These are phyloP conservation scores for Paguma larvata DNA, from an alignment of 2,797 vertebrate species.

Conservation along the genomic window DNA sequence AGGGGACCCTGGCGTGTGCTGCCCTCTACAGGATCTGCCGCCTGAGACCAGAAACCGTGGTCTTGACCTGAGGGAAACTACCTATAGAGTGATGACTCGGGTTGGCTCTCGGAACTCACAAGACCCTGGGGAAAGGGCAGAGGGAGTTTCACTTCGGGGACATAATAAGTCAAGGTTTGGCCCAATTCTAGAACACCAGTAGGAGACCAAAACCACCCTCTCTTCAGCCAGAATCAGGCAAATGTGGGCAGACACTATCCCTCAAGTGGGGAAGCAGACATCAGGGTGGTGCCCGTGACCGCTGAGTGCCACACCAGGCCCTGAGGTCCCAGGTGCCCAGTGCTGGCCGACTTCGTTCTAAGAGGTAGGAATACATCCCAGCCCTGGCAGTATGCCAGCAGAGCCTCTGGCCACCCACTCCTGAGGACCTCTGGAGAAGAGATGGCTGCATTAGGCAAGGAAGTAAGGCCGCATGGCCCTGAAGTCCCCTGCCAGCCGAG, in stretches of 20 bases:
- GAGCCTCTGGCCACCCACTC: background rate
- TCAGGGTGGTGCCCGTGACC: background rate
- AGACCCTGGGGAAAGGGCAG: background rate
- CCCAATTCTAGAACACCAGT: background rate
- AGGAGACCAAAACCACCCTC: background rate
- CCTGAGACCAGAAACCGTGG: background rate
- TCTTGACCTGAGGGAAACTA: background rate
- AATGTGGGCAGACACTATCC: background rate
- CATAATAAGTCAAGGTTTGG: background rate
- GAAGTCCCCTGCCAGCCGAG: background rate
- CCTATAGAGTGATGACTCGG: background rate
- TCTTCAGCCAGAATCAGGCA: background rate
- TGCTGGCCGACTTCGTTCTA: background rate
- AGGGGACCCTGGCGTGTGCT: background rate
- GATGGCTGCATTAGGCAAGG: background rate
- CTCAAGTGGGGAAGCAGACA: background rate
- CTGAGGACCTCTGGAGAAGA: background rate
- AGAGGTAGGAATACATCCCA: background rate
- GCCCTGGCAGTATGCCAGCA: background rate
- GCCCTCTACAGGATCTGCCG: background rate
- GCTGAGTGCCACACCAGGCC: background rate
- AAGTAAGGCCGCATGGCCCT: background rate
- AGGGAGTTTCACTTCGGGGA: background rate
- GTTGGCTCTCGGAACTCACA: conserved; percentile 14
- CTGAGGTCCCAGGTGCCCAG: background rate